Evolutionary conservation across 2,113 vertebrate species (phyloP).

Genomic region (Miniopterus natalensis): DNA sequence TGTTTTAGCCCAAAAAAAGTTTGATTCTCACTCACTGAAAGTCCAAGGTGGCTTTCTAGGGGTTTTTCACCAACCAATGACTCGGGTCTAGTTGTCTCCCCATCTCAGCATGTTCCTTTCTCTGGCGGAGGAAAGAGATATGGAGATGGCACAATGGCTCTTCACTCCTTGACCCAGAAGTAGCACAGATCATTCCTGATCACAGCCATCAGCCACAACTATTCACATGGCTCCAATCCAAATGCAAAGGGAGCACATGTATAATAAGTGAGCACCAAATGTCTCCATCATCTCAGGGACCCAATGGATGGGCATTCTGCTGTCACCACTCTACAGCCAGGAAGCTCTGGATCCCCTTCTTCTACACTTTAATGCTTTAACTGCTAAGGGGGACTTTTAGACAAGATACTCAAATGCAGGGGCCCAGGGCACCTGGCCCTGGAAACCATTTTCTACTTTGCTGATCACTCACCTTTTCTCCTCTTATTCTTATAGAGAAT

Average conservation of each 20-base stretch:
- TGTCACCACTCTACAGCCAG: background rate
- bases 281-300: background rate
- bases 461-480: background rate
- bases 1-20: background rate
- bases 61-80: background rate
- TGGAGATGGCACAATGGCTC: background rate
- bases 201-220: background rate
- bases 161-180: background rate
- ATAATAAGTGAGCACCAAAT: background rate
- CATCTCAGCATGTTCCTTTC: background rate
- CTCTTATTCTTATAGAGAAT: background rate
- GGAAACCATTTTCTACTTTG: background rate
- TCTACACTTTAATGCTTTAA: background rate
- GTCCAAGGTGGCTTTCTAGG: background rate
- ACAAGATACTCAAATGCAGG: background rate
- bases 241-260: background rate
- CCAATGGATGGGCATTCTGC: background rate
- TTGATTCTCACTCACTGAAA: constrained; percentile 3
- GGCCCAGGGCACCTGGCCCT: background rate
- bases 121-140: background rate
- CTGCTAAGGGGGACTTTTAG: background rate
- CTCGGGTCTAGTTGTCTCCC: background rate
- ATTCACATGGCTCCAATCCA: background rate
- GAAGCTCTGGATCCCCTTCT: background rate
- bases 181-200: background rate